phyloP scores from a whole-genome alignment of 2,797 vertebrate species.

The Melopsittacus undulatus region DNA sequence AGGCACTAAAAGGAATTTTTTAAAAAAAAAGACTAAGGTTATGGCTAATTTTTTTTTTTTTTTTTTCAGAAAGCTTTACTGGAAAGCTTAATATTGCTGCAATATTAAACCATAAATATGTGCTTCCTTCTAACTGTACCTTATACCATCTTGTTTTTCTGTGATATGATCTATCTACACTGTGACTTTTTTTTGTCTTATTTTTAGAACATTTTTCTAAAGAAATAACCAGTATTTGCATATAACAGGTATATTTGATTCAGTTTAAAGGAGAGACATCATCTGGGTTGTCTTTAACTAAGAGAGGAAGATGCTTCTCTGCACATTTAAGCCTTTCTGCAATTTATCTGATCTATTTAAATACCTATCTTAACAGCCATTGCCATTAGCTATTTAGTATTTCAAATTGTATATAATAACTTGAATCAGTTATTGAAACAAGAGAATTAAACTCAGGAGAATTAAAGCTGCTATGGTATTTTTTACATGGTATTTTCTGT shows the following conservation, averaged over 20 bases:
- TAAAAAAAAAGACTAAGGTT: not conserved
- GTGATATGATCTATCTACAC: not conserved
- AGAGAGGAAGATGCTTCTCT: not conserved
- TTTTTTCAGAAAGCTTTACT: not conserved
- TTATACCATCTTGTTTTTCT: not conserved
- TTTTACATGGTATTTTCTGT: not conserved
- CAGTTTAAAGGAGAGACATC: not conserved
- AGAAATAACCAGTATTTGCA: not conserved
- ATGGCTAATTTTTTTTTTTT: not conserved
- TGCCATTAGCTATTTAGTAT: not conserved
- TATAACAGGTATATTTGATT: not conserved
- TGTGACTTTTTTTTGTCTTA: fast-evolving
- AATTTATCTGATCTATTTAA: not conserved
- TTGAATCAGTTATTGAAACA: not conserved
- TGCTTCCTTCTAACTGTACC: not conserved
- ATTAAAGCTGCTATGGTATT: not conserved
- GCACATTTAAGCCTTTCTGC: not conserved
- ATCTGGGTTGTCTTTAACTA: not conserved
- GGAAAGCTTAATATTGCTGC: not conserved
- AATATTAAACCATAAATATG: not conserved
- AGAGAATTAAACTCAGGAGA: not conserved
- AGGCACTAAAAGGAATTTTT: not conserved
- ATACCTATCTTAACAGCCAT: not conserved
- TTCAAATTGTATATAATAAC: not conserved
- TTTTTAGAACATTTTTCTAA: not conserved